These are phyloP conservation scores for Sebastes iracundus DNA, from an alignment of 2,797 vertebrate genomes.

Conservation along the genomic window DNA sequence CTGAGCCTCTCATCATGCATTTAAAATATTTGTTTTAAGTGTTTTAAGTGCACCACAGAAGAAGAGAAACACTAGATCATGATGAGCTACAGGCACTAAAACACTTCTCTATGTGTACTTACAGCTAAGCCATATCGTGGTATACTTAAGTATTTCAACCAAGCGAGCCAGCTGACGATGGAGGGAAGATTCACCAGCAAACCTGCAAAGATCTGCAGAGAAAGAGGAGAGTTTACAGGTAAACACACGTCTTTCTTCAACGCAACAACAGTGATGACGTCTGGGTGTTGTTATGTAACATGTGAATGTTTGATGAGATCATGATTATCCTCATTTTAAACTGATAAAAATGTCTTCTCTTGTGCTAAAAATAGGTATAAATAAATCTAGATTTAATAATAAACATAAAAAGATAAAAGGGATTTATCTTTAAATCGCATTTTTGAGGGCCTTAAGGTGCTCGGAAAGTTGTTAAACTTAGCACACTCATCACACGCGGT, in stretches of 20 bases:
- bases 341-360: not conserved
- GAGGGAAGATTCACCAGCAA: constrained; percentile 87
- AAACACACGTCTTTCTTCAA: not conserved
- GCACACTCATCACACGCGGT: no score
- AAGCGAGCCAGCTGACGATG: constrained; percentile 83
- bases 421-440: not conserved
- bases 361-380: not conserved
- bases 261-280: not conserved
- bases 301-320: not conserved
- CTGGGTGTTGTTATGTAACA: not conserved
- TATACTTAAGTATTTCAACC: constrained; percentile 86
- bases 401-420: not conserved
- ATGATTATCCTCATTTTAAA: not conserved
- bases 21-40: no score
- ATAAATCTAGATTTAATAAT: not conserved
- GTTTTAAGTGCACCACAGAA: not conserved
- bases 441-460: not conserved
- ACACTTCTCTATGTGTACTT: constrained; percentile 8
- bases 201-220: constrained; percentile 86
- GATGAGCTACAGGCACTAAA: not conserved
- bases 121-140: constrained; percentile 70
- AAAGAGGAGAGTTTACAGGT: not conserved
- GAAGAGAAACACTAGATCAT: accelerated
- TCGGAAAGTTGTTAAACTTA: no score
- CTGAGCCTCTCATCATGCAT: not conserved